Evolutionary conservation across 2,797 vertebrate genomes (phyloP), one percentile per base, ranked within the genome.

Genomic region (Phoeniculus purpureus): DNA sequence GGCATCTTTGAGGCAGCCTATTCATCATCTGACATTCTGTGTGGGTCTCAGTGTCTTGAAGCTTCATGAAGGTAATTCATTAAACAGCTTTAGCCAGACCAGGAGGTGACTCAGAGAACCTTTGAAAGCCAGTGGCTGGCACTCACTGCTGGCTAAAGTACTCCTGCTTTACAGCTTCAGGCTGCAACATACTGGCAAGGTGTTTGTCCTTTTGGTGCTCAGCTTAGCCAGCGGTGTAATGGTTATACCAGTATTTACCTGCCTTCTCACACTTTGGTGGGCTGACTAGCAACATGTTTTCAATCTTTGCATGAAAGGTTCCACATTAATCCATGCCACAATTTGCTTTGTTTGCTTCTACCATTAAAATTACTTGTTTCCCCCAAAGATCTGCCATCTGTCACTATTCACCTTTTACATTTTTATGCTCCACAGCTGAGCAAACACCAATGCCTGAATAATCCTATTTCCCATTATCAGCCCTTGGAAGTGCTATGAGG

Each of bases 21-120:
- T 97, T 97, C 94, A 94, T 97, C 95, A 97, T 91, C 79, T 87
- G 32, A 66, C 6, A 26, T 94, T 95, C 79, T 95, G 16, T 48
- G 20, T 77, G 84, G 86, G 73, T 96, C 92, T 87, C 75, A 88
- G 65, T 94, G 93, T 96, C 92, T 84, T 92, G 66, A 84, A 94
- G 83, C 91, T 96, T 95, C 95, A 96, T 95, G 94, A 96, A 96
- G 58, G 31, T 66, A 94, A 97, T 95, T 97, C 90, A 97, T 96
- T 97, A 96, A 96, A 87, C 84, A 96, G 81, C 85, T 87, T 95
- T 90, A 58, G 65, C 84, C 95, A 96, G 87, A 96, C 66, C 64
- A 90, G 89, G 91, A 93, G 75, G 71, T 90, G 90, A 68, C 90
- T 94, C 87, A 91, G 90, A 0, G 6, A 75, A 77, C 50, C 19